Evolutionary conservation across 2,797 vertebrate genomes (phyloP).

Genomic region (Balearica regulorum): DNA sequence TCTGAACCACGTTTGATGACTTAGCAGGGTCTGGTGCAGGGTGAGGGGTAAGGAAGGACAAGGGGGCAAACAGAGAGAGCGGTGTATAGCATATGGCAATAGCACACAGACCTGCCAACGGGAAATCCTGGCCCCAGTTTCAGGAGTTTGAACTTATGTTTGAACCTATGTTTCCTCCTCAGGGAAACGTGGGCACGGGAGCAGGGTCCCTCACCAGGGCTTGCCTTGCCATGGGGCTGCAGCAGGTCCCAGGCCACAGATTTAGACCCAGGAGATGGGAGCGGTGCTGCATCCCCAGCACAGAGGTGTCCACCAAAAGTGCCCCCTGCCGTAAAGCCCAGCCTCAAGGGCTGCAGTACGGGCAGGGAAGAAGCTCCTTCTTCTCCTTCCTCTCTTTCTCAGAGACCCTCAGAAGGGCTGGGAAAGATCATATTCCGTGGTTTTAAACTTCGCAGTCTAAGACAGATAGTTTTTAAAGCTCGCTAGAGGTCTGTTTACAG

Average conservation of each 20-base stretch:
- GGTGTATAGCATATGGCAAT: accelerated
- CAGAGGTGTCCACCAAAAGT: background rate
- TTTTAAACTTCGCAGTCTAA: background rate
- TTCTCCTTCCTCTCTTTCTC: background rate
- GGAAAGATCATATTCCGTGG: background rate
- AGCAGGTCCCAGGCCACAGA: background rate
- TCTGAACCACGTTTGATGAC: background rate
- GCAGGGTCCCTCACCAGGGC: too few relatives aligned
- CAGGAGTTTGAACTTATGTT: background rate
- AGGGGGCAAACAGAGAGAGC: background rate
- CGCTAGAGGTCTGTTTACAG: background rate
- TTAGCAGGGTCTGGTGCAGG: background rate
- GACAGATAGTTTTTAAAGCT: background rate
- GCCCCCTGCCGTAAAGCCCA: accelerated
- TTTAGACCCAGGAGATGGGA: background rate
- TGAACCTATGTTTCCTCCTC: background rate
- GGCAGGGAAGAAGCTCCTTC: background rate
- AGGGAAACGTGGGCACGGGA: background rate
- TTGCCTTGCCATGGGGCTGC: background rate
- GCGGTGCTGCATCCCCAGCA: background rate
- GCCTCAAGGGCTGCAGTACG: accelerated
- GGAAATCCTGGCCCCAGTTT: background rate
- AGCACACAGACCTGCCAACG: background rate
- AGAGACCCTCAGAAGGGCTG: background rate
- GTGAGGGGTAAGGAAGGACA: background rate